A percentile compares a stretch with the other conserved stretches of the same genome.
Conservation (phyloP, 2,888 invertebrate genomes). For the Andrena praecox region DNA sequence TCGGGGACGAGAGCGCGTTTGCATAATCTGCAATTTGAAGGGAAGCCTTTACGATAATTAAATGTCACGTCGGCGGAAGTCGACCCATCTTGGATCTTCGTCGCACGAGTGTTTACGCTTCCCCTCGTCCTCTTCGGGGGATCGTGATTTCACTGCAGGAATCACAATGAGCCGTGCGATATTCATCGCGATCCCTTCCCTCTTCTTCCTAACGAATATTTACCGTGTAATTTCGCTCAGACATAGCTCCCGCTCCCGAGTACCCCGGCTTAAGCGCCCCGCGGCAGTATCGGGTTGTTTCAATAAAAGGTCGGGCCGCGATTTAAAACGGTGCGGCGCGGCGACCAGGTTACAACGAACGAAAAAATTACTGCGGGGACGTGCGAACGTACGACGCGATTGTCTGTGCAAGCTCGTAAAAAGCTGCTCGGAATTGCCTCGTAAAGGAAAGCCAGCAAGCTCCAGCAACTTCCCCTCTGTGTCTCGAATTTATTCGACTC, state of each 20-base stretch:
- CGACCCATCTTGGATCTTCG: too few relatives aligned
- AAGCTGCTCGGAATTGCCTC: constrained; percentile 26
- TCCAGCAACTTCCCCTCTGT: not conserved
- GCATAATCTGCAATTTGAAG: not conserved
- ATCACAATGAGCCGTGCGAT: too few relatives aligned
- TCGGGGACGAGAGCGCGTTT: not conserved
- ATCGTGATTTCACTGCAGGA: too few relatives aligned
- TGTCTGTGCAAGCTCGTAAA: constrained; percentile 54
- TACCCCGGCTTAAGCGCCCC: not conserved
- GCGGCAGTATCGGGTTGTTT: not conserved
- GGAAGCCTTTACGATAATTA: not conserved
- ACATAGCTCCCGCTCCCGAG: not conserved
- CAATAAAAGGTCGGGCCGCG: constrained; percentile 12
- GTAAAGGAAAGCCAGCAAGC: constrained; percentile 35
- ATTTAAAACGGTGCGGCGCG: constrained; percentile 21
- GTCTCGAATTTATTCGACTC: constrained; percentile 30
- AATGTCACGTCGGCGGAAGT: not conserved
- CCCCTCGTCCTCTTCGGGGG: too few relatives aligned
- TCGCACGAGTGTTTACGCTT: too few relatives aligned
- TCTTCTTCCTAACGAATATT: constrained; percentile 15
- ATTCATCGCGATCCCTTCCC: not conserved
- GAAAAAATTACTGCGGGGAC: constrained; percentile 42
- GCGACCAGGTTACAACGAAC: not conserved
- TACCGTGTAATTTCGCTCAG: constrained; percentile 16
- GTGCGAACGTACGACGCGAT: constrained; percentile 46